Percentiles rank a stretch among this genome's conserved stretches.
These are phyloP conservation scores for Palythoa caribaeorum DNA, from an alignment of 92 coral and sea anemone species.

Conservation along the genomic window DNA sequence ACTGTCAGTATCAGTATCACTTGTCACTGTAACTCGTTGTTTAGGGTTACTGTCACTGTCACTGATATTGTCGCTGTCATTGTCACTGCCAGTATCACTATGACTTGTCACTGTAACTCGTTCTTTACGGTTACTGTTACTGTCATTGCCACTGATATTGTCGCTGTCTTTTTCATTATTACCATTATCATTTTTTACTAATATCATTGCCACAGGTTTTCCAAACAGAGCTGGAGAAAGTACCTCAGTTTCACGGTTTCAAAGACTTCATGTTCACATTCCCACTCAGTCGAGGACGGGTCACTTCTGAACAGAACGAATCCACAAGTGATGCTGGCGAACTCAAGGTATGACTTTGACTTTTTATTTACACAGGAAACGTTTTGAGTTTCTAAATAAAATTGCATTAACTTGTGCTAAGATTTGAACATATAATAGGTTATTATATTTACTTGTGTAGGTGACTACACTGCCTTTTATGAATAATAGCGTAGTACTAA, in stretches of 20 bases:
- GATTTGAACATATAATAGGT: no score
- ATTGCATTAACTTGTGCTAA: no score
- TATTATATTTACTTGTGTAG: no score
- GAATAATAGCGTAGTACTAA: no score
- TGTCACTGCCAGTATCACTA: no score
- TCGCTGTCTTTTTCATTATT: no score
- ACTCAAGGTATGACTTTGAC: constrained; percentile 75
- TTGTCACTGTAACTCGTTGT: neutral
- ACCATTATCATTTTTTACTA: neutral
- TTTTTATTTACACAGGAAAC: neutral
- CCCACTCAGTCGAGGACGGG: constrained; percentile 85
- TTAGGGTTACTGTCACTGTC: no score
- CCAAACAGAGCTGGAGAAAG: constrained; percentile 89
- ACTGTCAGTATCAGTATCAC: no score
- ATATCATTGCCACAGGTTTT: constrained; percentile 68
- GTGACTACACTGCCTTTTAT: no score
- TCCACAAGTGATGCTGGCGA: constrained; percentile 85
- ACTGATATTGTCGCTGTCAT: no score
- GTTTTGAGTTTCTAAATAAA: neutral
- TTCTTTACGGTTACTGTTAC: no score
- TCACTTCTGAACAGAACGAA: constrained; percentile 85
- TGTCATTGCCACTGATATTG: no score
- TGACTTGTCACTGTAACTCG: neutral
- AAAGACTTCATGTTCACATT: constrained; percentile 88
- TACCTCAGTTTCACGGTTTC: constrained; percentile 82